A percentile compares a stretch with the other conserved stretches of the same genome.
phyloP scores from a whole-genome alignment of 1,140 invertebrate genomes.

The Achatina immaculata region DNA sequence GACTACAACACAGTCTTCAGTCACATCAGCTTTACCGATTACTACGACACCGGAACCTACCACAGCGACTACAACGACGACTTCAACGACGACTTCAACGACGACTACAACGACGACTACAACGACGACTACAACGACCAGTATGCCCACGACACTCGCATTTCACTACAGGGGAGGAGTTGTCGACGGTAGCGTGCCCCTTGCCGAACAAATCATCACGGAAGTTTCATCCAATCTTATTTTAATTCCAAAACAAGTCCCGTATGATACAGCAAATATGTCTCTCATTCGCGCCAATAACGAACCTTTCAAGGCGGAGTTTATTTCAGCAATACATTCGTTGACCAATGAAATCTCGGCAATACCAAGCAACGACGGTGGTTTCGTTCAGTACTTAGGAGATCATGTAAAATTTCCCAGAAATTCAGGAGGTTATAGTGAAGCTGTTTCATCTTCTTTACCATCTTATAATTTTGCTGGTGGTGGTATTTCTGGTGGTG shows the following conservation, averaged over 20 bases:
- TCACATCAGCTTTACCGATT: background rate
- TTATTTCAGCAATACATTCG: background rate
- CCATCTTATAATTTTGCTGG: background rate
- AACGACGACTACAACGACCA: background rate
- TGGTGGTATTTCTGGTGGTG: background rate
- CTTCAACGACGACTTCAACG: background rate
- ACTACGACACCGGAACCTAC: background rate
- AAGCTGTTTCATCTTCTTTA: background rate
- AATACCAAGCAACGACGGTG: background rate
- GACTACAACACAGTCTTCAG: background rate
- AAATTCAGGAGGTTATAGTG: background rate
- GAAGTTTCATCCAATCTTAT: background rate
- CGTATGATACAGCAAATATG: too few species aligned
- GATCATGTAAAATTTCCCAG: background rate
- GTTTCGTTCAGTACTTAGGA: background rate
- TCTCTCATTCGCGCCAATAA: too few species aligned
- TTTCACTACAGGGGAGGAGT: background rate
- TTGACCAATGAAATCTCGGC: background rate
- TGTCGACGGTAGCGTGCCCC: background rate
- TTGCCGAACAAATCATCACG: background rate
- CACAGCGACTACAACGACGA: background rate
- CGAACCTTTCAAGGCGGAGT: background rate
- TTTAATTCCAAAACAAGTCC: background rate
- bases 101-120: background rate
- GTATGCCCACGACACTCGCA: background rate